Conservation (phyloP, 2,888 invertebrate species). For the Drosophila colorata region DNA sequence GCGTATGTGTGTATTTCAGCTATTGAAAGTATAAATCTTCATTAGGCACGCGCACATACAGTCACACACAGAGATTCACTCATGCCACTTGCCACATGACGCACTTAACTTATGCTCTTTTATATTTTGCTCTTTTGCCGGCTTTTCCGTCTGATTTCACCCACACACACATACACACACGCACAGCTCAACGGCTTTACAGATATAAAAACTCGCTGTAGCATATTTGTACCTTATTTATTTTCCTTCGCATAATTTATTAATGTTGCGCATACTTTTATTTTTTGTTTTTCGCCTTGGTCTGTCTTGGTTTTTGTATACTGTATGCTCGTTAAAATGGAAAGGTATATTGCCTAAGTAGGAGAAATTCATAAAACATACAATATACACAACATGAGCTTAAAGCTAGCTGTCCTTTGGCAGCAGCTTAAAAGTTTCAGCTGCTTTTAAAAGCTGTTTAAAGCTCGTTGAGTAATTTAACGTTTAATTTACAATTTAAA, state of each 20-base stretch:
- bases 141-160: conserved; percentile 76
- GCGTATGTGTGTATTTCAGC: conserved; percentile 21
- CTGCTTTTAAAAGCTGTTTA: background rate
- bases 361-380: background rate
- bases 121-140: conserved; percentile 59
- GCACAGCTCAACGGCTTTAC: conserved; percentile 52
- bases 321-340: conserved; percentile 1
- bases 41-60: conserved; percentile 54
- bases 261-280: conserved; percentile 49
- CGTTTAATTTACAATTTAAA: background rate
- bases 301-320: background rate
- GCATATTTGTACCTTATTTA: conserved; percentile 76
- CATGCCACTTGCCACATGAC: conserved; percentile 47
- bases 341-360: conserved; percentile 6
- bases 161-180: conserved; percentile 18
- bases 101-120: conserved; percentile 74
- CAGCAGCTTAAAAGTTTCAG: background rate
- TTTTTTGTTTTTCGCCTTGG: conserved; percentile 7
- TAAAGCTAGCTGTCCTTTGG: background rate
- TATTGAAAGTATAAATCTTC: conserved; percentile 72
- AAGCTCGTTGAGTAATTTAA: background rate
- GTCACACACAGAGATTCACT: conserved; percentile 10
- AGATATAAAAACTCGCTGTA: conserved; percentile 46
- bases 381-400: too few species aligned
- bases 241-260: conserved; percentile 71